phyloP scores from a whole-genome alignment of 2,113 vertebrate genomes.

The Gallinago jamesoni region DNA sequence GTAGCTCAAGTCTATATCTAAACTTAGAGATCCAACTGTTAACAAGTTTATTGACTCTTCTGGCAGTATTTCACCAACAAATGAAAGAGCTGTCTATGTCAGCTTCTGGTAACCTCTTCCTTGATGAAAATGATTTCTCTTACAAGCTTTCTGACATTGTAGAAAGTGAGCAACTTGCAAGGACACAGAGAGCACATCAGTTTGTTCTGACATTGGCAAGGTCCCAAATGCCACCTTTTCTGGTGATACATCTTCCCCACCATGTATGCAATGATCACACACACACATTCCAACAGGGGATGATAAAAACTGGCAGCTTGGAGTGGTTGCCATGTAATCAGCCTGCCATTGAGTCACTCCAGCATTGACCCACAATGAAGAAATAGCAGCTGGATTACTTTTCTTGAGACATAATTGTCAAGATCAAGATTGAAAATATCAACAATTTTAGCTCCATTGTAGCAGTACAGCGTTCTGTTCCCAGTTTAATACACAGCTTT shows the following conservation, averaged over 20 bases:
- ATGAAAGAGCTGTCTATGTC: not conserved
- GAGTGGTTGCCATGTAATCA: not conserved
- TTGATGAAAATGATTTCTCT: not conserved
- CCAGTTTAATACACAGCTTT: not conserved
- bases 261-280: not conserved
- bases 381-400: not conserved
- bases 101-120: not conserved
- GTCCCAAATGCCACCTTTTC: not conserved
- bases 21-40: conserved; percentile 18
- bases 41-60: not conserved
- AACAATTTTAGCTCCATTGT: not conserved
- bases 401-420: not conserved
- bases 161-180: not conserved
- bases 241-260: not conserved
- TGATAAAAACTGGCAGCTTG: not conserved
- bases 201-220: not conserved
- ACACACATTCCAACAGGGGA: not conserved
- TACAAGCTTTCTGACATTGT: not conserved
- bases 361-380: not conserved
- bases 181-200: not conserved
- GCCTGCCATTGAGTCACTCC: not conserved
- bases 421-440: not conserved
- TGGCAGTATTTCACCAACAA: conserved; percentile 13
- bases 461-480: not conserved
- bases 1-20: not conserved